Evolutionary conservation across 1,140 invertebrate genomes (phyloP).

Genomic region (Tribolium castaneum): DNA sequence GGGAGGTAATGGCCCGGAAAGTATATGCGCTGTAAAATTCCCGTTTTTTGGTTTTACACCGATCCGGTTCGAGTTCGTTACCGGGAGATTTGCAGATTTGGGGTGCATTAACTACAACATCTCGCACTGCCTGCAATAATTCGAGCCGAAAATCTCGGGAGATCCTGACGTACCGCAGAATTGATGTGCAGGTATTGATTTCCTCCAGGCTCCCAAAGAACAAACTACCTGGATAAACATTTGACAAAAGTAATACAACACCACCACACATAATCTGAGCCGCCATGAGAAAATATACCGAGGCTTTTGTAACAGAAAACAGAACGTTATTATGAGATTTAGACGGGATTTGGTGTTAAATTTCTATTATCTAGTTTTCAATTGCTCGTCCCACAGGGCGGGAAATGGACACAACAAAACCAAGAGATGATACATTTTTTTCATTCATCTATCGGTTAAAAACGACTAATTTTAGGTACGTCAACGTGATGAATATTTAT

Average conservation of each 20-base stretch:
- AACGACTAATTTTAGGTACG: too few relatives aligned
- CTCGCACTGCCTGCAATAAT: constrained; percentile 14
- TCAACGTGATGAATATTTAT: too few relatives aligned
- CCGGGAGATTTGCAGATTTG: constrained; percentile 2
- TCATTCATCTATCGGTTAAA: too few relatives aligned
- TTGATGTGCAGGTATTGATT: constrained; percentile 8
- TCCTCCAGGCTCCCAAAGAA: neutral
- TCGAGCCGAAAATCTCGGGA: constrained; percentile 1
- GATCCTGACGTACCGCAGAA: neutral
- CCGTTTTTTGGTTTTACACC: neutral
- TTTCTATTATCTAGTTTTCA: neutral
- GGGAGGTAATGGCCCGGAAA: constrained; percentile 8
- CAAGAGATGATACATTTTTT: neutral
- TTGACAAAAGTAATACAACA: neutral
- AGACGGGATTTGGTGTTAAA: neutral
- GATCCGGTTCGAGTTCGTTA: neutral
- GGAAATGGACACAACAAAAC: neutral
- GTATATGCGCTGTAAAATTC: constrained; percentile 34
- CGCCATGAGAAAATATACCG: neutral
- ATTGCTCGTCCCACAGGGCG: neutral
- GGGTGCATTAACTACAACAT: constrained; percentile 18
- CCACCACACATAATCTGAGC: neutral
- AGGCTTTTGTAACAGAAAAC: neutral
- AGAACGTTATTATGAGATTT: neutral
- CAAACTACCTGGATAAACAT: neutral